A percentile compares a stretch with the other conserved stretches of the same genome.
phyloP scores from a whole-genome alignment of 2,113 vertebrate genomes.

The Pseudolaguvia tuberculata region DNA sequence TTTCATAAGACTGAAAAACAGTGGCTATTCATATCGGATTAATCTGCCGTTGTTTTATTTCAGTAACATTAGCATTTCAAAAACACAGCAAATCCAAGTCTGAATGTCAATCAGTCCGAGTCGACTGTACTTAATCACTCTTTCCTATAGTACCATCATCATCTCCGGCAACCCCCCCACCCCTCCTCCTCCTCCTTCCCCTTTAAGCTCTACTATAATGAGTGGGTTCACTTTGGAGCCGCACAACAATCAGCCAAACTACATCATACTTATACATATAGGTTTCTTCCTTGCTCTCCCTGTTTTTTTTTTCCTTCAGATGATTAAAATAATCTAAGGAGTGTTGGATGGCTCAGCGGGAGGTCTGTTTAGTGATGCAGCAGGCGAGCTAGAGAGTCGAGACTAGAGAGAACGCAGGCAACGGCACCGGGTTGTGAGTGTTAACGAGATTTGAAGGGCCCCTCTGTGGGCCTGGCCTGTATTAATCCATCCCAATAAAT shows the following conservation, averaged over 20 bases:
- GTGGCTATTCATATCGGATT: conserved; percentile 7
- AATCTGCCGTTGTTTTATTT: conserved; percentile 9
- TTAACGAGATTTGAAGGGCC: conserved; percentile 52
- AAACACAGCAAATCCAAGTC: conserved; percentile 5
- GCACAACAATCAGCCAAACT: conserved; percentile 33
- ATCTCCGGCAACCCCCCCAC: conserved; percentile 7
- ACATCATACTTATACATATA: conserved; percentile 25
- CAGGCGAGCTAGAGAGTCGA: conserved; percentile 34
- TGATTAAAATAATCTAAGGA: conserved; percentile 47
- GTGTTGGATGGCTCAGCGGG: conserved; percentile 38
- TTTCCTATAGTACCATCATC: conserved; percentile 15
- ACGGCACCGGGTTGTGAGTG: conserved; percentile 41
- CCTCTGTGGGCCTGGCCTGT: conserved; percentile 45
- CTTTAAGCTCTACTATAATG: conserved; percentile 23
- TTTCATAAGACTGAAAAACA: background rate
- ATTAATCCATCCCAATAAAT: conserved; percentile 47
- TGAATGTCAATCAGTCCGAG: conserved; percentile 5
- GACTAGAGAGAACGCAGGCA: conserved; percentile 31
- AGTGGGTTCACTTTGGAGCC: conserved; percentile 32
- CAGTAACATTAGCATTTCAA: conserved; percentile 20
- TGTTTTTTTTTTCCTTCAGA: conserved; percentile 20
- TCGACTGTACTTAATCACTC: conserved; percentile 3
- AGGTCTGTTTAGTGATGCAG: conserved; percentile 39
- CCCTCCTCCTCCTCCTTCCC: too few relatives aligned
- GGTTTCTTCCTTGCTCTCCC: conserved; percentile 5